These are phyloP conservation scores for Chesias legatella DNA, from an alignment of 2,888 invertebrate genomes.

Conservation along the genomic window DNA sequence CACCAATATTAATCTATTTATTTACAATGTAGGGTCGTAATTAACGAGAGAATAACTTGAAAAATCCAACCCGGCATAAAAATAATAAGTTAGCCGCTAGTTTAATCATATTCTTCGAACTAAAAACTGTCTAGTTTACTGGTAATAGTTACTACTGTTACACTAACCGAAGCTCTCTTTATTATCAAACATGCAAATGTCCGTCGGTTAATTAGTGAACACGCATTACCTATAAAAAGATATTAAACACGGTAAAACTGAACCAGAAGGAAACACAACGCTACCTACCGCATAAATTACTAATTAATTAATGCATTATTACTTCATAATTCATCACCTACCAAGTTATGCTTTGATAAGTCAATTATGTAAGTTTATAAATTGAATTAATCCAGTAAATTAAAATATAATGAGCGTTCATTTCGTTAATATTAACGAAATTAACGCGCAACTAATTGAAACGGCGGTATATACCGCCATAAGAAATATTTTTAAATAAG, in stretches of 20 bases:
- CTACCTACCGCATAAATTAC: slow-evolving; percentile 10
- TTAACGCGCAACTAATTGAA: too few species aligned
- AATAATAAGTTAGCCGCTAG: background rate
- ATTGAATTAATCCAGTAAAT: too few species aligned
- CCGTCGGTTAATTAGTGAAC: slow-evolving; percentile 6
- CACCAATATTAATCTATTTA: too few species aligned
- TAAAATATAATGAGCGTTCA: too few species aligned
- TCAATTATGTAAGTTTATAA: too few species aligned
- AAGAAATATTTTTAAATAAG: too few species aligned
- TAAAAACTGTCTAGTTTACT: background rate
- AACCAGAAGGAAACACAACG: slow-evolving; percentile 9
- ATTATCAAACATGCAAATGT: slow-evolving; percentile 6
- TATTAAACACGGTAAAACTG: slow-evolving; percentile 1
- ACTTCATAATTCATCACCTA: slow-evolving; percentile 1
- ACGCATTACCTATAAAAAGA: slow-evolving; percentile 13
- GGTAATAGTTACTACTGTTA: slow-evolving; percentile 15
- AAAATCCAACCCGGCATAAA: slow-evolving; percentile 1
- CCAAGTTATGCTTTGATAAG: background rate
- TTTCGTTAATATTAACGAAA: too few species aligned
- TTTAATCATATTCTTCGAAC: background rate
- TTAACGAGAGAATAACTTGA: too few species aligned
- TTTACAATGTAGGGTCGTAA: too few species aligned
- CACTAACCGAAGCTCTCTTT: background rate
- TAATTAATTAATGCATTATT: slow-evolving; percentile 6
- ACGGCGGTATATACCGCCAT: too few species aligned